Conservation (phyloP, 2,797 vertebrate species). For the Natrix natrix region DNA sequence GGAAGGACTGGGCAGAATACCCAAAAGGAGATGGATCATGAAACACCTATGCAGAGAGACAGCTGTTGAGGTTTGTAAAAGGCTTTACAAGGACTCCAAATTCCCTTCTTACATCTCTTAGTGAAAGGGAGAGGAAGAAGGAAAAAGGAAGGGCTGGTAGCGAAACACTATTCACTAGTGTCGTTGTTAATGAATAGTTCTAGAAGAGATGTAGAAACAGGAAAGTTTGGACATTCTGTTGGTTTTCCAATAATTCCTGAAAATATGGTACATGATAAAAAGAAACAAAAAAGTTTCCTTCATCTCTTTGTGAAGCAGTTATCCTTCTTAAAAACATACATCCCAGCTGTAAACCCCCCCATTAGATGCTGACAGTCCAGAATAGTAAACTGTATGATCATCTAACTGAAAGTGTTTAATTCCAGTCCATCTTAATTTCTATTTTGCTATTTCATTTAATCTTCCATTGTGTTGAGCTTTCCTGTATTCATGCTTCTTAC, state of each 20-base stretch:
- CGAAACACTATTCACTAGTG: too few species aligned
- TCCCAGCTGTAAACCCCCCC: not conserved
- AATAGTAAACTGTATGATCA: not conserved
- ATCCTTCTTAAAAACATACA: not conserved
- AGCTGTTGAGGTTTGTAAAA: not conserved
- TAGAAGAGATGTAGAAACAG: not conserved
- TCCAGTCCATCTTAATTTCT: not conserved
- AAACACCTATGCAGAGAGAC: not conserved
- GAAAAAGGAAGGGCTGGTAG: too few species aligned
- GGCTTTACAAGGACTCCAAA: not conserved
- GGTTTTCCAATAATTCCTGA: not conserved
- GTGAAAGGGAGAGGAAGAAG: not conserved
- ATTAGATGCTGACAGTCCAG: not conserved
- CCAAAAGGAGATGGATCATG: not conserved
- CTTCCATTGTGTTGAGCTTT: not conserved
- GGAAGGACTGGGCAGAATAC: not conserved
- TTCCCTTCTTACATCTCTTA: not conserved
- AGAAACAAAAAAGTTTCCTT: not conserved
- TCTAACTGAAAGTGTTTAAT: not conserved
- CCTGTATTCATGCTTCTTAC: not conserved
- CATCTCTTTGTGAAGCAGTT: not conserved
- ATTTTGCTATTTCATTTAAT: not conserved
- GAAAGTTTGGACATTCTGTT: not conserved
- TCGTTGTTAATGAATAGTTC: not conserved
- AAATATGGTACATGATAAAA: not conserved